A percentile compares a stretch with the other conserved stretches of the same genome.
Conservation (phyloP, 2,888 invertebrate species). For the Tinea semifulvella region DNA sequence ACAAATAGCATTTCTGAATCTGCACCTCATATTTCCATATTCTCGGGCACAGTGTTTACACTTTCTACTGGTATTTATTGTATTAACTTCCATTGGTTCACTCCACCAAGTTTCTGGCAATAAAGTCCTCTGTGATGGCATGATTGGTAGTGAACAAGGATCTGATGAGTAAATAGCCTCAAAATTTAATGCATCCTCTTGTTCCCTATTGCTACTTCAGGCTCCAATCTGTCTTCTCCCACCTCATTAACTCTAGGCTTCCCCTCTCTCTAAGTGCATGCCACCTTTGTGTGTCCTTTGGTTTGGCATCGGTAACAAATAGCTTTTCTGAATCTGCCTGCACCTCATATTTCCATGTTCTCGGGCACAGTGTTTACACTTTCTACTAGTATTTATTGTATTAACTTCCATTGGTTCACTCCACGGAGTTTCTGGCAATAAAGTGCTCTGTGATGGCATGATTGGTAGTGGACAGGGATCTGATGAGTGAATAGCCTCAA, state of each 20-base stretch:
- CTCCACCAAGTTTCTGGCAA: no score
- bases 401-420: slow-evolving; percentile 15
- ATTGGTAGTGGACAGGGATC: not conserved
- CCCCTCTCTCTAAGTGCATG: slow-evolving; percentile 7
- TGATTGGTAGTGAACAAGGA: no score
- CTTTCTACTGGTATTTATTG: slow-evolving; percentile 1
- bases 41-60: slow-evolving; percentile 14
- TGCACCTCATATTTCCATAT: slow-evolving; percentile 10
- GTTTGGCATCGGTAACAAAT: slow-evolving; percentile 15
- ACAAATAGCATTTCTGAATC: slow-evolving; percentile 16
- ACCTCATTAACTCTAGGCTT: slow-evolving; percentile 11
- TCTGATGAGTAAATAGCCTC: no score
- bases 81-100: slow-evolving; percentile 15
- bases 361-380: slow-evolving; percentile 14
- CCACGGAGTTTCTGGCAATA: not conserved
- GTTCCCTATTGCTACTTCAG: not conserved
- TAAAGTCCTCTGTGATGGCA: no score
- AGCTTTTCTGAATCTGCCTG: slow-evolving; percentile 15
- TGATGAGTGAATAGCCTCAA: not conserved
- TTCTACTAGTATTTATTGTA: slow-evolving; percentile 2
- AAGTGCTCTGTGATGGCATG: not conserved
- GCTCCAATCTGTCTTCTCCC: not conserved
- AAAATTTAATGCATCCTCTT: slow-evolving; percentile 10
- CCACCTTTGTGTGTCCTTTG: slow-evolving; percentile 16
- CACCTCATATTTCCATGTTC: slow-evolving; percentile 11